Evolutionary conservation across 1,140 invertebrate species (phyloP), one percentile per base, ranked within the genome.

Genomic region (Drosophila erecta): DNA sequence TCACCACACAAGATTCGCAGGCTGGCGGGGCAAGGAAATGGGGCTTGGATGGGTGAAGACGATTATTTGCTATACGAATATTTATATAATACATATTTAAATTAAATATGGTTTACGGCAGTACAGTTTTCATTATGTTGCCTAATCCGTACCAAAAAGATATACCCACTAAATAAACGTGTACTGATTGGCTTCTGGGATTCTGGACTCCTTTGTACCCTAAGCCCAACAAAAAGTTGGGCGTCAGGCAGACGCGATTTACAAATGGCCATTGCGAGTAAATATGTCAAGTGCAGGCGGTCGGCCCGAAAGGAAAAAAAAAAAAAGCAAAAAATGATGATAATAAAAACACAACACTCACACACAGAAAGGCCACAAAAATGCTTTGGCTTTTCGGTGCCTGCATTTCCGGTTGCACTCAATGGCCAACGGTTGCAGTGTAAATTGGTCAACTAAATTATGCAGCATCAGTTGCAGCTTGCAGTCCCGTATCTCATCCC

Each of bases 401-500:
- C 77, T 87, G 83, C 83, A 85, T 80, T 90, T 90, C 87, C 87
- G 87, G 87, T 90, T 87, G 79, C 86, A 90, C 86, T 89, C 84
- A 90, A 62, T 67, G 76, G 58, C 80, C 73, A 83, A 80, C 66
- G 66, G 46, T 72, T 71, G 11, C 85, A 80, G 80, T 84, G 87
- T 81, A 90, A 90, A 90, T 90, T 90, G 87, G 83, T 79, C 87
- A 84, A 85, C 87, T 90, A 90, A 90, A 90, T 90, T 90, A 90
- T 90, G 87, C 87, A 90, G 79, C 83, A 86, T 77, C 81, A 89
- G 79, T 87, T 87, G 81, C 81, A 74, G 75, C 66, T 57, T 83
- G 77, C 81, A 1, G 1, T 10, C 12, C 33, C 33, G 8, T 37
- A 2, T 12, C 22, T 27, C 33, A 46, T 22, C n/a, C 47, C 24